Evolutionary conservation across 1,140 invertebrate genomes (phyloP).

Genomic region (Propsilocerus akamusi): DNA sequence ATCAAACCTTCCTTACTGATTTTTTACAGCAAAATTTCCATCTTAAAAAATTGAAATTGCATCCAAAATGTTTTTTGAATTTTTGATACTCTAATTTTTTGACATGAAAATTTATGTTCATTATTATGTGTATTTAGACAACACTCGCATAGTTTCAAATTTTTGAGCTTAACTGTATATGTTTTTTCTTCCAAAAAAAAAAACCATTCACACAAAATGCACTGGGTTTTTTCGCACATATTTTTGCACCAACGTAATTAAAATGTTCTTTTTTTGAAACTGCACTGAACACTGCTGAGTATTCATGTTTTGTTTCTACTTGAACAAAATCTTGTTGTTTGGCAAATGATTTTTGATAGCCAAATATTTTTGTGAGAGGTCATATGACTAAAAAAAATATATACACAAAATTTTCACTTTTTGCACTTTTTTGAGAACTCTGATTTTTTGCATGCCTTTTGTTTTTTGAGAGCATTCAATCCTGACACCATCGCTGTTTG

Average conservation of each 20-base stretch:
- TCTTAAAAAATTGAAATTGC: background rate
- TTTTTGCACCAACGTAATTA: slow-evolving; percentile 5
- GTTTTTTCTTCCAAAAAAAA: background rate
- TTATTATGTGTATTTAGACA: slow-evolving; percentile 5
- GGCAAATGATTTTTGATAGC: slow-evolving; percentile 9
- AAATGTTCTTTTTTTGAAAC: background rate
- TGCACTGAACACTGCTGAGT: background rate
- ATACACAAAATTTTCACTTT: too few relatives aligned
- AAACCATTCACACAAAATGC: too few relatives aligned
- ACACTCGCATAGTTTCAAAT: slow-evolving; percentile 6
- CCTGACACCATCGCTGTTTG: too few relatives aligned
- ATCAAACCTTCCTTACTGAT: too few relatives aligned
- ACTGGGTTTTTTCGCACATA: background rate
- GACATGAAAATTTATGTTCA: background rate
- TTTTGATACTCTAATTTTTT: slow-evolving; percentile 6
- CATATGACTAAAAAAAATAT: background rate
- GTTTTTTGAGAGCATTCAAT: too few relatives aligned
- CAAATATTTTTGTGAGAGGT: too few relatives aligned
- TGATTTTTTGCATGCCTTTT: too few relatives aligned
- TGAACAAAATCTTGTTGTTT: slow-evolving; percentile 12
- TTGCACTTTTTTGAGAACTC: too few relatives aligned
- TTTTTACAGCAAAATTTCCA: slow-evolving; percentile 4
- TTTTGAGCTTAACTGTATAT: background rate
- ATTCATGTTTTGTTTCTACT: too few relatives aligned
- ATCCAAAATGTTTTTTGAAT: slow-evolving; percentile 5